Evolutionary conservation across 2,113 vertebrate species (phyloP).

Genomic region (Mormoops blainvillei): DNA sequence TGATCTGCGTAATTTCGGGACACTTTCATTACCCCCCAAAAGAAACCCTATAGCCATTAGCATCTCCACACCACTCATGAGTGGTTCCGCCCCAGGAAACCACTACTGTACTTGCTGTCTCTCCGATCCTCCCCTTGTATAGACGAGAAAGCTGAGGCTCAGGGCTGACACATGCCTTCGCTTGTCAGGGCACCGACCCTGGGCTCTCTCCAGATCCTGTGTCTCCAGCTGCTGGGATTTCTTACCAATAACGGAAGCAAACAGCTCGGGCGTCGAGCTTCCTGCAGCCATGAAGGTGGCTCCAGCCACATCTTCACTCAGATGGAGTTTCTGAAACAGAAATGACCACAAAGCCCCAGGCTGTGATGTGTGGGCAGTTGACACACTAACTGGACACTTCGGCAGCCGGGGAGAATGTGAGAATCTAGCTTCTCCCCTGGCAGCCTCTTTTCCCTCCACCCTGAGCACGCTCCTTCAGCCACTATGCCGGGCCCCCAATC

Average conservation of each 20-base stretch:
- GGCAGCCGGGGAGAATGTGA: rapidly evolving
- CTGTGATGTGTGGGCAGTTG: rapidly evolving
- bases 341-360: neutral
- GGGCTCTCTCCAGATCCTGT: rapidly evolving
- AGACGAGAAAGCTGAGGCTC: neutral
- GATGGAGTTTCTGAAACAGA: conserved; percentile 90
- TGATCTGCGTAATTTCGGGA: neutral
- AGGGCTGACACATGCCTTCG: neutral
- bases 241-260: conserved; percentile 96
- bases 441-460: neutral
- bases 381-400: rapidly evolving
- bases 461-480: rapidly evolving
- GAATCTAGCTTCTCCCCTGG: neutral
- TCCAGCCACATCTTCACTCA: conserved; percentile 97
- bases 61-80: neutral
- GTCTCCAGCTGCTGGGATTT: neutral
- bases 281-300: conserved; percentile 99
- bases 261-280: conserved; percentile 97
- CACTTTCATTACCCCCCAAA: neutral
- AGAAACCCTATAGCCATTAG: neutral
- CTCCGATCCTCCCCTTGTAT: neutral
- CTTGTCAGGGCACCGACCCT: neutral
- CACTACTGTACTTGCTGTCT: neutral
- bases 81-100: neutral
- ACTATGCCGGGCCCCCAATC: neutral